Evolutionary conservation across 2,888 invertebrate species (phyloP), one percentile per base, ranked within the genome.

Genomic region (Sceliomorpha sp.): DNA sequence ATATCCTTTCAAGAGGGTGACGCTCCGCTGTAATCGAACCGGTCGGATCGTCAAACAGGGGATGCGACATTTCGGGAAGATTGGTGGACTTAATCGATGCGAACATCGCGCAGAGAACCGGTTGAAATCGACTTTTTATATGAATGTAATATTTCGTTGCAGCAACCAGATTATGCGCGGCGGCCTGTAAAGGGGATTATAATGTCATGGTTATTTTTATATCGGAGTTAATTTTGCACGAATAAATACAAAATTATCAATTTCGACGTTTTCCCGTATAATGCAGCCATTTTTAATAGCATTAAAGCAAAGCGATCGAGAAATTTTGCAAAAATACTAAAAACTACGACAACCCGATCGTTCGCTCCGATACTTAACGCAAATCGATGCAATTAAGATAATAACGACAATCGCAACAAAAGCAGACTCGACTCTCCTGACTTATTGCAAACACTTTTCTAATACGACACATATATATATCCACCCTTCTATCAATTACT

Each of bases 21-120:
- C 45, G 50, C 24, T 24, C 56, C 39, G 51, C 31, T 42, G 67
- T 67, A 67, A 67, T 59, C 67, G 48, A 66, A 66, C 59, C 44
- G 48, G 58, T 53, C 47, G 48, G 45, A 56, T 64, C 63, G 50
- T 64, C 63, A 56, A 56, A 53, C 20, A 29, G 27, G 56, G 56
- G 56, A 48, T 31, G 47, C 42, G 55, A 56, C 63, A 56, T 50
- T 56, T 48, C 20, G 40, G 63, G 37, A 9, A 31, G 40, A 45
- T 39, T 32, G 39, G 47, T 34, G 44, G 56, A 56, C 51, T 56
- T 64, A 47, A 64, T 56, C 64, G 64, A 39, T 39, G 45, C 10
- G 44, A 45, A 39, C 45, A 51, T 64, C 45, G 45, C 37, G 29
- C 36, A 17, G 47, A 29, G 40, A 62, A 62, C 62, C 45, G 44